Evolutionary conservation across 2,797 vertebrate species (phyloP).

Genomic region (Tauraco hartlaubi): DNA sequence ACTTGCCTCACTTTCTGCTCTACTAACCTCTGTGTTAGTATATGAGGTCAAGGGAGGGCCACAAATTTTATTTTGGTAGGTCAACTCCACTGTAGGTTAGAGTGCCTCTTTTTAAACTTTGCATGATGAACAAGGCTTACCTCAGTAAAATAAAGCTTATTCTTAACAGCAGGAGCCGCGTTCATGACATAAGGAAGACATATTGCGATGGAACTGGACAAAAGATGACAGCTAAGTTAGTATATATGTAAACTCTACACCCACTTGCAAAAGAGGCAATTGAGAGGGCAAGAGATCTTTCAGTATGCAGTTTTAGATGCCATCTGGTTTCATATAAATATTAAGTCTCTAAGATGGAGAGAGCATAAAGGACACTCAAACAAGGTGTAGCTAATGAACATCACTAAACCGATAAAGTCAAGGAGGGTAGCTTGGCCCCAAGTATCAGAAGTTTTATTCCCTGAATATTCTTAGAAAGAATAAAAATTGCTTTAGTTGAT

Average conservation of each 20-base stretch:
- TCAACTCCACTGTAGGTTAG: not conserved
- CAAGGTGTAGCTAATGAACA: not conserved
- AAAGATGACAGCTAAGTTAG: not conserved
- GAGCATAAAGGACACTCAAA: not conserved
- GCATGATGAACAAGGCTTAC: not conserved
- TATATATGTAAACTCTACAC: not conserved
- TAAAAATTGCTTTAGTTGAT: not conserved
- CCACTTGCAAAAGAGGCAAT: not conserved
- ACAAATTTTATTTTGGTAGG: not conserved
- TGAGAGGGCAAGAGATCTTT: not conserved
- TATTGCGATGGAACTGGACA: not conserved
- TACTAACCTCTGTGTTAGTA: not conserved
- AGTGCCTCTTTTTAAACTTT: not conserved
- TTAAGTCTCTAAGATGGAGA: not conserved
- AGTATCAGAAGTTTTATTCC: not conserved
- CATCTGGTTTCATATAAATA: not conserved
- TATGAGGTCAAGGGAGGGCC: not conserved
- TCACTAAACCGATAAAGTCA: not conserved
- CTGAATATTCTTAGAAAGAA: not conserved
- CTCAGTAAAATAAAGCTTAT: not conserved
- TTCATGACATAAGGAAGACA: not conserved
- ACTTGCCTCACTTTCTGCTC: not conserved
- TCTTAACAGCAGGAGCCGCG: not conserved
- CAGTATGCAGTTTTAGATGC: not conserved
- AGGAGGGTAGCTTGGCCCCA: not conserved